Evolutionary conservation across 2,113 vertebrate genomes (phyloP).

Genomic region (Vulpes vulpes): DNA sequence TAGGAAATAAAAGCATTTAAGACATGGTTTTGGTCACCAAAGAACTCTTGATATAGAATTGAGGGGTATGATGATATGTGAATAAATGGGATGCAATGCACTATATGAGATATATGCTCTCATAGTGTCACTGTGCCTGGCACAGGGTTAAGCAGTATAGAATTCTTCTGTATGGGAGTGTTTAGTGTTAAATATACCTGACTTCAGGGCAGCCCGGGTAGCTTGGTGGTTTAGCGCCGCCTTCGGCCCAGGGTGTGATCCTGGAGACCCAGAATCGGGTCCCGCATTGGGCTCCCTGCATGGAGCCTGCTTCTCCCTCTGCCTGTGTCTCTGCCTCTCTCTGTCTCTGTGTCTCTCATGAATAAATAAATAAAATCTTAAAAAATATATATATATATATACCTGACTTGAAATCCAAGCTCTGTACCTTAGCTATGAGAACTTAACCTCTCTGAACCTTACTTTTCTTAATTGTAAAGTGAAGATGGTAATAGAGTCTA

Average conservation of each 20-base stretch:
- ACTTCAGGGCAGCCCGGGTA: background rate
- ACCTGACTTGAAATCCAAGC: background rate
- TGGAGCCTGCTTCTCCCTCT: too few species aligned
- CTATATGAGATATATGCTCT: background rate
- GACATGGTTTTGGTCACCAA: background rate
- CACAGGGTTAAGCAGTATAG: background rate
- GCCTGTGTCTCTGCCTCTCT: too few species aligned
- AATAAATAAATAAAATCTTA: too few species aligned
- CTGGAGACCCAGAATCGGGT: too few species aligned
- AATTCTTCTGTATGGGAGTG: background rate
- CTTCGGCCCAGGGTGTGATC: too few species aligned
- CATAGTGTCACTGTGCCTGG: background rate
- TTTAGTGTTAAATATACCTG: background rate
- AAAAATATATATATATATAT: background rate
- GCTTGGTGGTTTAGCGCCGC: too few species aligned
- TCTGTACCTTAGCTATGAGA: background rate
- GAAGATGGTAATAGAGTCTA: background rate
- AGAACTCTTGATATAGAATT: background rate
- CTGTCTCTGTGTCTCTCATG: too few species aligned
- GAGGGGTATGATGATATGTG: background rate
- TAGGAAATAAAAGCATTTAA: background rate
- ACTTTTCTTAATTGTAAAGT: conserved; percentile 25
- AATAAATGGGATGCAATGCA: background rate
- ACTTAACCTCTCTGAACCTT: background rate
- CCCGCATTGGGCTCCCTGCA: too few species aligned